Percentiles rank a stretch among this genome's conserved stretches.
phyloP scores from a whole-genome alignment of 2,113 vertebrate genomes.

The Mungos mungo region DNA sequence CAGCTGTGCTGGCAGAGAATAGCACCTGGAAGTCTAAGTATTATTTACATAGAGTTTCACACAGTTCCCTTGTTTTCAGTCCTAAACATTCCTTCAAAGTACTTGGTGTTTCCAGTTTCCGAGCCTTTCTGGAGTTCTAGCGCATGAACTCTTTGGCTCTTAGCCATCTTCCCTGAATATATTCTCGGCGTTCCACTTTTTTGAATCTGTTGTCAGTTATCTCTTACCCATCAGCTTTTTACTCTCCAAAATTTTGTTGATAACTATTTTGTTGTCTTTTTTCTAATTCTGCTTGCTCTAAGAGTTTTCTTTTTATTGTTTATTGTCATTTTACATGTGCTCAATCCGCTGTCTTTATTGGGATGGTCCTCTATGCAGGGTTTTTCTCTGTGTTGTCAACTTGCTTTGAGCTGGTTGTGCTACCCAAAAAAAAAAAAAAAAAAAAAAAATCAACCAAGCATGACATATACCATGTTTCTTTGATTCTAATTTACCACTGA shows the following conservation, averaged over 20 bases:
- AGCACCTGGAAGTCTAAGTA: background rate
- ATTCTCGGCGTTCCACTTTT: background rate
- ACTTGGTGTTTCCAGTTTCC: background rate
- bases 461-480: background rate
- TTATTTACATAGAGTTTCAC: background rate
- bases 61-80: background rate
- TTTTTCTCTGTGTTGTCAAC: background rate
- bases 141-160: background rate
- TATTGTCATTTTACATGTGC: background rate
- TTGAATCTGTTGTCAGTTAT: background rate
- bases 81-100: background rate
- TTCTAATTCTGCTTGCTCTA: background rate
- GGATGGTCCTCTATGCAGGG: background rate
- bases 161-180: background rate
- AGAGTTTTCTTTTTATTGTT: background rate
- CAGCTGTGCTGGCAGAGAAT: background rate
- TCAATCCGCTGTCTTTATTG: background rate
- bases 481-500: background rate
- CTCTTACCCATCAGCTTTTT: background rate
- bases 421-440: background rate
- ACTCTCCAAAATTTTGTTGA: conserved; percentile 5
- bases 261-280: background rate
- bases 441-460: background rate
- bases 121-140: background rate
- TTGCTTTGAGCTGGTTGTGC: background rate